Evolutionary conservation across 2,113 vertebrate genomes (phyloP).

Genomic region (Strix uralensis): DNA sequence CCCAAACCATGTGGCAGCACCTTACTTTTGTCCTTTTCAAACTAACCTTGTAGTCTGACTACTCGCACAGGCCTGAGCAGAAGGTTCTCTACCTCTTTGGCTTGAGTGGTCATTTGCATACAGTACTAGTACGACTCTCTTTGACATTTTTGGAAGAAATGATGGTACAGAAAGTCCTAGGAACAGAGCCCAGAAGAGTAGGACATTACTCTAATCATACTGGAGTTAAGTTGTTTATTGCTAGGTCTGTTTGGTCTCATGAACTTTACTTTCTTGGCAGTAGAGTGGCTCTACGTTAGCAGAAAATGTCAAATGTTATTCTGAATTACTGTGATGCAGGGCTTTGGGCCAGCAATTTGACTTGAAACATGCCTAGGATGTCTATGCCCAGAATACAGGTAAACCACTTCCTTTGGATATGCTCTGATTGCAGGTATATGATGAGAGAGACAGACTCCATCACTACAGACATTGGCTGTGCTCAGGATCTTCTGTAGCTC

Average conservation of each 20-base stretch:
- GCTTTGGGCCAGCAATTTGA: not conserved
- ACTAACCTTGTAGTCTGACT: not conserved
- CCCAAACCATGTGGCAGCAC: not conserved
- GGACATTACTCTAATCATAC: not conserved
- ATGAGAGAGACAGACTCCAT: not conserved
- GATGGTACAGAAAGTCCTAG: not conserved
- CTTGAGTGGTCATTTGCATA: not conserved
- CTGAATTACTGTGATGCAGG: not conserved
- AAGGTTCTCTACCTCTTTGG: not conserved
- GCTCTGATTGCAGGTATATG: not conserved
- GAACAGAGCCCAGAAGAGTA: not conserved
- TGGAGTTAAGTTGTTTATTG: not conserved
- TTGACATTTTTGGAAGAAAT: not conserved
- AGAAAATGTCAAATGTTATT: not conserved
- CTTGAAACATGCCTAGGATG: not conserved
- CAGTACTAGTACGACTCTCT: not conserved
- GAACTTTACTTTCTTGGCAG: conserved; percentile 25
- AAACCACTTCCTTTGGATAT: not conserved
- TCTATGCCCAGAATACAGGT: not conserved
- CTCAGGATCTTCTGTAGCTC: not conserved
- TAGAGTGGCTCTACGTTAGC: not conserved
- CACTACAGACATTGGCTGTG: not conserved
- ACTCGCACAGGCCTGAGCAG: not conserved
- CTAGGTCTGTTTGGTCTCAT: not conserved
- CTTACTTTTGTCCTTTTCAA: not conserved